Base-by-base conservation (phyloP, 2,113 vertebrate species). In the Tachuris rubrigastra region DNA sequence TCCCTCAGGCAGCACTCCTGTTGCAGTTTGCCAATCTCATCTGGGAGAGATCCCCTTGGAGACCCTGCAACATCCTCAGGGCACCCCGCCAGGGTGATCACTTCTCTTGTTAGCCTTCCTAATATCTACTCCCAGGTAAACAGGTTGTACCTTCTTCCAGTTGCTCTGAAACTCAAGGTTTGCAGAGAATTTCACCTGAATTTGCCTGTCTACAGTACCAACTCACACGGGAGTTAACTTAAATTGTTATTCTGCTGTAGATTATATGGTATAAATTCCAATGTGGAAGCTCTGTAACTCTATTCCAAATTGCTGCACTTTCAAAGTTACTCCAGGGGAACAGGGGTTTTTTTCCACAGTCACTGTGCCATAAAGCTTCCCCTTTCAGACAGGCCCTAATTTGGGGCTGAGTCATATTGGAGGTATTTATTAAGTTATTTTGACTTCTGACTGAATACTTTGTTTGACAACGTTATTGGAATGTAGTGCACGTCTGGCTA, bases 401-500 rank as follows among this genome's bases (percentile, higher is more conserved):
- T 1, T 90, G 71, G 42, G 13, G 6, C 35, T 95, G 59, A 85
- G 50, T 87, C 56, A 85, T 49, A 76, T 28, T 28, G 25, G 37
- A 75, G 27, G 27, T 59, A 77, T 81, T 93, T 85, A 41, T 90
- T 66, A 87, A 76, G 55, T 85, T 85, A 44, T 49, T 93, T 68
- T 79, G 53, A 80, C 46, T 93, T 88, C 42, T 94, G 49, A 90
- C 85, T 69, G 52, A 90, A 56, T 44, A 58, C 71, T 94, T 89
- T 25, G 25, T 44, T 94, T 85, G 53, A 87, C 71, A 87, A 78
- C 50, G 27, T 91, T 85, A 6, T 25, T 76, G 75, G 75, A 93
- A 94, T 77, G 82, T 76, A 50, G 23, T 0, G 0, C 30, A 18
- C 19, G 39, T 58, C 59, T 90, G 71, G 24, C 90, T 93, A 60